Percentiles rank a stretch among this genome's conserved stretches.
Conservation (phyloP, 1,140 invertebrate genomes). For the Marisa cornuarietis region DNA sequence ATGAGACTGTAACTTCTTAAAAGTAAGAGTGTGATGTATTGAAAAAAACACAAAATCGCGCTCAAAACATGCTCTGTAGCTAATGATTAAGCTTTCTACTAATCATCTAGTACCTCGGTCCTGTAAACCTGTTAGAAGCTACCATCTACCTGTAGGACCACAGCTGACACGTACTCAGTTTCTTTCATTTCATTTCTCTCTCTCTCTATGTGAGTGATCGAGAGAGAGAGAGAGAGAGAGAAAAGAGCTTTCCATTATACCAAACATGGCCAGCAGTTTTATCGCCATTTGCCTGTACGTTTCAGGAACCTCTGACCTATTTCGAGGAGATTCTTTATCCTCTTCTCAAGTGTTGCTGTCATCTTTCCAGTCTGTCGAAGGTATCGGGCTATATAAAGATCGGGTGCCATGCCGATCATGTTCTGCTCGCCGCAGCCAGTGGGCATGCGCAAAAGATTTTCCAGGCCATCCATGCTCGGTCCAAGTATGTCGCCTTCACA, state of each 20-base stretch:
- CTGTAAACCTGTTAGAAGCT: no score
- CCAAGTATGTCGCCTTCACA: constrained; percentile 44
- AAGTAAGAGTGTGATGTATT: no score
- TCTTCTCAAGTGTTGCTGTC: constrained; percentile 64
- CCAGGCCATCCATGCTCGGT: constrained; percentile 36
- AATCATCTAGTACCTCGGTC: no score
- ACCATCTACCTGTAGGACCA: no score
- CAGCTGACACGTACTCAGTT: no score
- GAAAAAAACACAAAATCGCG: no score
- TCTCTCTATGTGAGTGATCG: no score
- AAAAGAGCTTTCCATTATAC: not conserved
- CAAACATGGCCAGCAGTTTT: not conserved
- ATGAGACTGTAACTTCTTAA: no score
- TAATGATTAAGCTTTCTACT: no score
- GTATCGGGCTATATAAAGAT: constrained; percentile 87
- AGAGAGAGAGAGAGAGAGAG: no score
- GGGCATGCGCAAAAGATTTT: constrained; percentile 44
- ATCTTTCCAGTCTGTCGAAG: constrained; percentile 77
- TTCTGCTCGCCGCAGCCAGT: constrained; percentile 90
- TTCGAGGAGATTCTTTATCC: not conserved
- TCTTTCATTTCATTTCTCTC: no score
- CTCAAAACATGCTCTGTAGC: no score
- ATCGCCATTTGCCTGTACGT: not conserved
- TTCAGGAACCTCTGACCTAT: not conserved
- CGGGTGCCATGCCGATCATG: constrained; percentile 91